Conservation (phyloP, 2,113 vertebrate genomes). For the Corynorhinus townsendii region DNA sequence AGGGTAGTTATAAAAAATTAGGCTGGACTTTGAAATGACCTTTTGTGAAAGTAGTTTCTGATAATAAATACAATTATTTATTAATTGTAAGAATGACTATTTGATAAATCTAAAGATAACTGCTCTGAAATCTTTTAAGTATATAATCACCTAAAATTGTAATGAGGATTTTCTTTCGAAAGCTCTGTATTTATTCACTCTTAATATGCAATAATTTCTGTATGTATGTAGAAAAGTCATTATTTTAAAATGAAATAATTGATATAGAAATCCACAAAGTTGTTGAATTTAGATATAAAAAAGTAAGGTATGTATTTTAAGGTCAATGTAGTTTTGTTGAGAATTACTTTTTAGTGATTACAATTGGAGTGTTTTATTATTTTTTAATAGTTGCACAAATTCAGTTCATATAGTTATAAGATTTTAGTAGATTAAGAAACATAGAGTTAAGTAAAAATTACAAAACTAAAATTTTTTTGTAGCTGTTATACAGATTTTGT, state of each 20-base stretch:
- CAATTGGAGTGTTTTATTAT: not conserved
- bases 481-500: not conserved
- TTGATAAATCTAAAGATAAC: constrained; percentile 42
- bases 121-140: constrained; percentile 12
- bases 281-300: not conserved
- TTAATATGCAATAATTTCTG: not conserved
- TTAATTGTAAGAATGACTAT: constrained; percentile 19
- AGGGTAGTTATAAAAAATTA: not conserved
- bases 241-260: constrained; percentile 37
- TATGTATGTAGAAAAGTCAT: not conserved
- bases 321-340: not conserved
- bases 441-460: not conserved
- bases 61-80: constrained; percentile 17
- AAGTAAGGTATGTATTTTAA: not conserved
- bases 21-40: constrained; percentile 1
- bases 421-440: constrained; percentile 8
- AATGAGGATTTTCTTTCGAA: not conserved
- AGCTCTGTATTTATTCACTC: constrained; percentile 1
- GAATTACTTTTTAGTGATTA: constrained; percentile 12
- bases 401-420: not conserved
- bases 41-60: constrained; percentile 6
- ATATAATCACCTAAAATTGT: constrained; percentile 21
- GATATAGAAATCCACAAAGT: not conserved
- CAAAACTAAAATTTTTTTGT: not conserved
- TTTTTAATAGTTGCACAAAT: not conserved